Conservation (phyloP, 35 echinoderm and acorn worm species). For the Eucidaris tribuloides region DNA sequence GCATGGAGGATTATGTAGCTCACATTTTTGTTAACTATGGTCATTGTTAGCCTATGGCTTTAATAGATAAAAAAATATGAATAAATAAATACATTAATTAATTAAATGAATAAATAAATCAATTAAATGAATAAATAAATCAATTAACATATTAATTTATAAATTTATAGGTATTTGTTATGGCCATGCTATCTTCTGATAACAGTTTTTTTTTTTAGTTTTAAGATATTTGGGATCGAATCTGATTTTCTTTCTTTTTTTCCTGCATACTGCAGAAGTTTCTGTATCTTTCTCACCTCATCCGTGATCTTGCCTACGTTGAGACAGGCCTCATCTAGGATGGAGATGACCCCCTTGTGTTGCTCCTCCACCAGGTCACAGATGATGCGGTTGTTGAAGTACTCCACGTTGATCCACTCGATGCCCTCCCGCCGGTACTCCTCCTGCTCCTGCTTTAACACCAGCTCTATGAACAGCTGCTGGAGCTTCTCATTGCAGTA, state of each 20-base stretch:
- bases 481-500: conserved; percentile 99
- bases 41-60: too few species aligned
- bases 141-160: too few species aligned
- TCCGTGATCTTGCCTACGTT: conserved; percentile 96
- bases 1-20: too few species aligned
- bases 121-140: too few species aligned
- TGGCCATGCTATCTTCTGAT: too few species aligned
- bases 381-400: conserved; percentile 98
- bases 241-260: neutral
- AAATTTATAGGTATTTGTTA: too few species aligned
- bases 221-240: too few species aligned
- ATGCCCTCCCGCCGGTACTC: conserved; percentile 98
- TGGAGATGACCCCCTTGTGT: conserved; percentile 88
- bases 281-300: conserved; percentile 49
- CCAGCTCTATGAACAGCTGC: conserved; percentile 92
- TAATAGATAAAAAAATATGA: too few species aligned
- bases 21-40: too few species aligned
- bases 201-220: too few species aligned
- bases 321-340: conserved; percentile 93
- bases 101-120: too few species aligned
- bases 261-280: neutral
- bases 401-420: conserved; percentile 81
- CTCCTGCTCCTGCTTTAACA: conserved; percentile 97
- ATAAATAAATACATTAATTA: too few species aligned
- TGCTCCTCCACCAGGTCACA: conserved; percentile 90